Conservation (phyloP, 2,888 invertebrate species). For the Coelopa pilipes region DNA sequence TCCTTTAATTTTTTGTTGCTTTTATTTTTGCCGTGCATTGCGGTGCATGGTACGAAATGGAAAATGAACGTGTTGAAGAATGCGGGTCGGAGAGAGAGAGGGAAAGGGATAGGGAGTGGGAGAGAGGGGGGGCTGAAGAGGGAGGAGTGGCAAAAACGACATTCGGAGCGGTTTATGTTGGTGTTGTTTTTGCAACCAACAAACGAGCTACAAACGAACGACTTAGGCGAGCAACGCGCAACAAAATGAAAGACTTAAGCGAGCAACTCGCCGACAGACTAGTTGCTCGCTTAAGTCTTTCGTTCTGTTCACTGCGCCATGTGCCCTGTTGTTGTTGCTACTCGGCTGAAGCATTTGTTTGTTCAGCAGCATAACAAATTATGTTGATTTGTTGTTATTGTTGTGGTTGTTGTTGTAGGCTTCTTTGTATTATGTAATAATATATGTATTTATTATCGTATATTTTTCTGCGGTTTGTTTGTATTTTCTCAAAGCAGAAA, state of each 20-base stretch:
- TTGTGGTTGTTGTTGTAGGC: not conserved
- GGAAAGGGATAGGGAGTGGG: too few species aligned
- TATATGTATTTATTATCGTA: not conserved
- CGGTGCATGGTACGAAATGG: constrained; percentile 10
- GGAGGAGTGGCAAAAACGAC: too few species aligned
- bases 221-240: not conserved
- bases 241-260: constrained; percentile 24
- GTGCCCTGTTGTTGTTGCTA: not conserved
- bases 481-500: not conserved
- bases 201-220: not conserved
- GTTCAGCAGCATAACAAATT: constrained; percentile 3
- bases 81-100: too few species aligned
- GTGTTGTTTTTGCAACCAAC: too few species aligned
- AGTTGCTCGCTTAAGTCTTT: constrained; percentile 30
- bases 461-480: not conserved
- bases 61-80: not conserved
- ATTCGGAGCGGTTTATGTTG: too few species aligned
- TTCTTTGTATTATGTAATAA: not conserved
- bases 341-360: not conserved
- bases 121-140: too few species aligned
- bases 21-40: not conserved
- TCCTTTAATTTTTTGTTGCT: not conserved
- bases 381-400: not conserved
- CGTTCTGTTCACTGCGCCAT: constrained; percentile 8
- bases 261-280: constrained; percentile 10